Evolutionary conservation across 2,113 vertebrate genomes (phyloP).

Genomic region (Phoxinus phoxinus): DNA sequence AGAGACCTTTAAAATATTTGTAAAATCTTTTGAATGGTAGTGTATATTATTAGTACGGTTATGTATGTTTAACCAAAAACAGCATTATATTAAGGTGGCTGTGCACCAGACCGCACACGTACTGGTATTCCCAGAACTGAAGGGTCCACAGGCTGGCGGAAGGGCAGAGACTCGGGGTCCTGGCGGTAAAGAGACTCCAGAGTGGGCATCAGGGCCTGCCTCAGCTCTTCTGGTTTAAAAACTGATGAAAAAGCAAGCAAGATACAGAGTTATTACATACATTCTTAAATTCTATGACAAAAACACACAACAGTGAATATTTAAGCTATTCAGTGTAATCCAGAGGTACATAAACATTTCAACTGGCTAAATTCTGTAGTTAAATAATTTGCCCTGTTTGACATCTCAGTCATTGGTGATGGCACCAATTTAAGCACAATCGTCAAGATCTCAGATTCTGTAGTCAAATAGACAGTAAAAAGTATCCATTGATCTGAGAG

Average conservation of each 20-base stretch:
- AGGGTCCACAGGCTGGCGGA: constrained; percentile 97
- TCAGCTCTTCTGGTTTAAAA: constrained; percentile 97
- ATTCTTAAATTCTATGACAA: background rate
- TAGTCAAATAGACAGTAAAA: background rate
- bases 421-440: background rate
- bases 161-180: constrained; percentile 96
- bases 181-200: constrained; percentile 97
- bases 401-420: background rate
- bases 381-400: no score
- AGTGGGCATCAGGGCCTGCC: constrained; percentile 96
- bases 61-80: background rate
- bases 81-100: background rate
- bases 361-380: background rate
- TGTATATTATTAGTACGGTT: background rate
- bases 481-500: background rate
- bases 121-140: constrained; percentile 96
- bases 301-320: background rate
- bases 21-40: no score
- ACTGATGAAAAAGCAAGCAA: constrained; percentile 76
- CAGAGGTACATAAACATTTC: background rate
- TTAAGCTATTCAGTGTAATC: background rate
- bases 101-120: constrained; percentile 68
- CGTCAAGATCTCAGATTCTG: no score
- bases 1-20: no score
- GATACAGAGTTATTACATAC: background rate